Evolutionary conservation across 2,888 invertebrate species (phyloP).

Genomic region (Lampropteryx suffumata): DNA sequence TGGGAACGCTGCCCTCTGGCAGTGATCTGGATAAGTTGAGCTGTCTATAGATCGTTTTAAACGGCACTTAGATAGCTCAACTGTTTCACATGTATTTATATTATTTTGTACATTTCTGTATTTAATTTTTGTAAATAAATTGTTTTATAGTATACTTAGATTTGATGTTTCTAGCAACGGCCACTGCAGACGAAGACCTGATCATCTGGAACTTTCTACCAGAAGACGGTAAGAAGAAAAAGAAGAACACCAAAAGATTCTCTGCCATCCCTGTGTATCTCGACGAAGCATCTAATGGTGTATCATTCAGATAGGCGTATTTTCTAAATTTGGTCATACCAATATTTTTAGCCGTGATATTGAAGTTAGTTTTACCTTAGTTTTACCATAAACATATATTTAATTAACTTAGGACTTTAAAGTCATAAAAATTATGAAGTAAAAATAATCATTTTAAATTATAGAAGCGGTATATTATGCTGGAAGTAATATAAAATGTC

Average conservation of each 20-base stretch:
- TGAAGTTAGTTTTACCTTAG: too few species aligned
- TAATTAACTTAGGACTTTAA: not conserved
- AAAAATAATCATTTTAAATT: constrained; percentile 15
- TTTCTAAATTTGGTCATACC: not conserved
- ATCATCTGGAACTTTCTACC: constrained; percentile 78
- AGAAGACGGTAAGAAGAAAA: constrained; percentile 53
- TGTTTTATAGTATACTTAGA: too few species aligned
- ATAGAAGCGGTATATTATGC: constrained; percentile 15
- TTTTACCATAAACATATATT: not conserved
- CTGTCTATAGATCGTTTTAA: too few species aligned
- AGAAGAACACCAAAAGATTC: constrained; percentile 47
- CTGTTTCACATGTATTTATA: too few species aligned
- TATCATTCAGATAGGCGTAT: constrained; percentile 46
- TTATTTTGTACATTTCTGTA: too few species aligned
- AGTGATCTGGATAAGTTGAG: too few species aligned
- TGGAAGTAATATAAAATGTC: constrained; percentile 16
- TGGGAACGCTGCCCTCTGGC: too few species aligned
- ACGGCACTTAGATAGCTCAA: too few species aligned
- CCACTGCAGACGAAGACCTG: constrained; percentile 71
- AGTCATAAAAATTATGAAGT: constrained; percentile 1
- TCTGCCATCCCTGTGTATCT: constrained; percentile 58
- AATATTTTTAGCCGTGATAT: too few species aligned
- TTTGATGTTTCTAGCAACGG: constrained; percentile 61
- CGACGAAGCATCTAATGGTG: constrained; percentile 52
- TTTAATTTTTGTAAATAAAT: too few species aligned